phyloP scores from a whole-genome alignment of 1,140 invertebrate species.

The Tetramorium simillimum region DNA sequence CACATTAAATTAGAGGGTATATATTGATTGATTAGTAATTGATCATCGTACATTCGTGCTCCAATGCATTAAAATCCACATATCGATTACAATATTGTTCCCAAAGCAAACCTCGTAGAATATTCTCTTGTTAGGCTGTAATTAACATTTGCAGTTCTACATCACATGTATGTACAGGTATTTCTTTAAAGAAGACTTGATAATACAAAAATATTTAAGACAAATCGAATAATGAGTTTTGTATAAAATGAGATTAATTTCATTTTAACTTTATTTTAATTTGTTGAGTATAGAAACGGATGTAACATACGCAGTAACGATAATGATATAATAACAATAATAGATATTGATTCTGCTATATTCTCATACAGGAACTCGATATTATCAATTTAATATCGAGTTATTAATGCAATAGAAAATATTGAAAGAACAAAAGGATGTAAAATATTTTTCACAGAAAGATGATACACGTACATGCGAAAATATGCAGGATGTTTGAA shows the following conservation, averaged over 20 bases:
- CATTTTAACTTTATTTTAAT: neutral
- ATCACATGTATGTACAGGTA: neutral
- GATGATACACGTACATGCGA: neutral
- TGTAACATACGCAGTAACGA: neutral
- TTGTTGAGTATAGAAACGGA: neutral
- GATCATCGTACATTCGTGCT: neutral
- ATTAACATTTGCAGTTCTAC: neutral
- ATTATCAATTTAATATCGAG: neutral
- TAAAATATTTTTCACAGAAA: neutral
- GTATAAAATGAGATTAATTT: neutral
- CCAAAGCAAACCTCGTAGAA: neutral
- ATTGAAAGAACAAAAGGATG: neutral
- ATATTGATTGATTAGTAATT: conserved; percentile 34
- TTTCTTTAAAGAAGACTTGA: neutral
- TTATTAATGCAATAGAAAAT: neutral
- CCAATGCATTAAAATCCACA: conserved; percentile 15
- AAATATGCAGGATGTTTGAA: no score
- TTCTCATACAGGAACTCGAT: neutral
- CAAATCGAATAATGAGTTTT: neutral
- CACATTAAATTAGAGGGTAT: conserved; percentile 20
- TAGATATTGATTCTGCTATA: conserved; percentile 2
- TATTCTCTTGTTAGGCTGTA: conserved; percentile 2
- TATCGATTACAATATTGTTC: conserved; percentile 35
- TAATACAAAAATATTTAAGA: neutral
- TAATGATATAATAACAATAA: neutral